Conservation (phyloP, 2,797 vertebrate genomes). For the Cheirogaleus major region DNA sequence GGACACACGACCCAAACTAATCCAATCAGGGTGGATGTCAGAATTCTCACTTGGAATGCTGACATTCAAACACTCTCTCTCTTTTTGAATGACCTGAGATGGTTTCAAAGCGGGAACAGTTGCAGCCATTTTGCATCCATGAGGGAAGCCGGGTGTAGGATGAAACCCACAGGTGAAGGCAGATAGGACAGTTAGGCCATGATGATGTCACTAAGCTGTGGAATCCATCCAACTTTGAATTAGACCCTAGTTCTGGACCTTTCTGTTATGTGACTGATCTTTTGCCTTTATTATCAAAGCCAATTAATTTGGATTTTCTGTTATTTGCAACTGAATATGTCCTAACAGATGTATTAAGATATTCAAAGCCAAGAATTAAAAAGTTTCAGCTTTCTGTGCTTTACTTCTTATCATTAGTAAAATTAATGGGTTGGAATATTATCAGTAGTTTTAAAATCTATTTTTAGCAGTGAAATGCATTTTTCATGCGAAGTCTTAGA, state of each 20-base stretch:
- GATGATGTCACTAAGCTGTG: background rate
- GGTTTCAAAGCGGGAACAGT: background rate
- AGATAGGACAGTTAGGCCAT: background rate
- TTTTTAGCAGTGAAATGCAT: background rate
- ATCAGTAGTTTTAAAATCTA: background rate
- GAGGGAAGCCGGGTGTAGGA: background rate
- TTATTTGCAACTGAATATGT: background rate
- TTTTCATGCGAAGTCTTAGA: background rate
- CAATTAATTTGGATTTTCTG: background rate
- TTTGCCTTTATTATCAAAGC: conserved; percentile 15
- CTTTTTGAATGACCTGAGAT: background rate
- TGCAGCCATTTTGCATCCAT: background rate
- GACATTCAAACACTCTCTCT: background rate
- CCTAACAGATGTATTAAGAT: background rate
- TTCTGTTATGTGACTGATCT: background rate
- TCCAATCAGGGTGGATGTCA: background rate
- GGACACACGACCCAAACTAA: background rate
- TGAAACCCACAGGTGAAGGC: background rate
- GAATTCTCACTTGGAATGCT: background rate
- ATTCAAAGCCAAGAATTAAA: background rate
- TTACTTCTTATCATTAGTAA: background rate
- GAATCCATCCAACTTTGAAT: background rate
- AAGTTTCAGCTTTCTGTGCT: background rate
- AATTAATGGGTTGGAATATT: background rate
- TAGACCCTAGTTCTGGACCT: background rate